Evolutionary conservation across 2,888 invertebrate species (phyloP).

Genomic region (Drosophila infuscata): DNA sequence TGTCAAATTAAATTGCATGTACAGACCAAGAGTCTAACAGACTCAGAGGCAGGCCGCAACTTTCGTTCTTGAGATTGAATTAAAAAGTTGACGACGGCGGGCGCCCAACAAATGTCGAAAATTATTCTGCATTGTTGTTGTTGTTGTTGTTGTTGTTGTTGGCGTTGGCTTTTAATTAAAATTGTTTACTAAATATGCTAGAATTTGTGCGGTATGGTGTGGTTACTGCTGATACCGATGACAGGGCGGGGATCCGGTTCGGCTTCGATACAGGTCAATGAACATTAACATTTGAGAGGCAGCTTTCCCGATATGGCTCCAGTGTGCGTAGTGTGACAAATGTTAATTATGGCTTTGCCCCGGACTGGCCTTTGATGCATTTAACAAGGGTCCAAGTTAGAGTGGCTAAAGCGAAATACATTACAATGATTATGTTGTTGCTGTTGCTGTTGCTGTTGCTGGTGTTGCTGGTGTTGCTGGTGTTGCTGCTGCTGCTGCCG

Average conservation of each 20-base stretch:
- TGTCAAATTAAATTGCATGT: conserved; percentile 81
- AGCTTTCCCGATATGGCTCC: conserved; percentile 36
- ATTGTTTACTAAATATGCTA: conserved; percentile 77
- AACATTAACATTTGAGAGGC: conserved; percentile 65
- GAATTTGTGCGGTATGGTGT: conserved; percentile 56
- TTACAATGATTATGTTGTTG: conserved; percentile 69
- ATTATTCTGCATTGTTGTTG: conserved; percentile 71
- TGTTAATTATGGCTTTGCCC: conserved; percentile 68
- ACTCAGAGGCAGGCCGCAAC: conserved; percentile 50
- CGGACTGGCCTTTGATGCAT: conserved; percentile 54
- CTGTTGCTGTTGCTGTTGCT: not conserved
- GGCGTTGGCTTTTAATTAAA: conserved; percentile 71
- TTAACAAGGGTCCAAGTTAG: conserved; percentile 58
- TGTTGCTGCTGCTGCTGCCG: conserved; percentile 35
- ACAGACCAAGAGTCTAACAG: conserved; percentile 28
- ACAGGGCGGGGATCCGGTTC: not conserved
- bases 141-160: conserved; percentile 46
- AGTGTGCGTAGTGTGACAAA: conserved; percentile 63
- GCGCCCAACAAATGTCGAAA: conserved; percentile 70
- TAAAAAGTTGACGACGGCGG: conserved; percentile 74
- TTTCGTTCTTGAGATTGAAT: conserved; percentile 71
- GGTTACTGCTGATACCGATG: not conserved
- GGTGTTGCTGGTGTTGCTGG: conserved; percentile 3
- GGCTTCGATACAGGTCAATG: conserved; percentile 70
- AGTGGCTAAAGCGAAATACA: conserved; percentile 65